Evolutionary conservation across 2,888 invertebrate genomes (phyloP), one percentile per base, ranked within the genome.

Genomic region (Metallyticus violacea): DNA sequence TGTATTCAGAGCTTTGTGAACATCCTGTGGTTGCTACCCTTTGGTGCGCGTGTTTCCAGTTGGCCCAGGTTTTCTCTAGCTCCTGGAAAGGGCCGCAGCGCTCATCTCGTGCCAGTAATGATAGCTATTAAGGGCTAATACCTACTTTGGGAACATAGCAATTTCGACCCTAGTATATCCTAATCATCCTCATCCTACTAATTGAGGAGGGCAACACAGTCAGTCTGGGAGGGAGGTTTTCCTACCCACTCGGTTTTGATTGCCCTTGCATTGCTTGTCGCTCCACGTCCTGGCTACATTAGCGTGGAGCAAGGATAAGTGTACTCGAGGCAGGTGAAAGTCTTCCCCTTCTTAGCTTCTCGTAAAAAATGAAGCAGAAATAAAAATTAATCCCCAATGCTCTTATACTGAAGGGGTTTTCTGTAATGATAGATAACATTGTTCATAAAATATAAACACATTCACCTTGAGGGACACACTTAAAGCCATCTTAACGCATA

Each of bases 121-220:
- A 83, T 83, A 83, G 83, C 83, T 83, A 83, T 83, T 83, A 83
- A 83, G 83, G 83, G 83, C 83, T 83, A 83, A 83, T 83, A 83
- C 83, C 83, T 83, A 83, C 83, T 83, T 77, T 83, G 83, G 83
- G 83, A 83, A 83, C 83, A 83, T 83, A 83, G 83, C 83, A 83
- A 83, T 83, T 83, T 83, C 77, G 83, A 83, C 83, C 83, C 83
- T 83, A 83, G 83, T 83, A 83, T 83, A 83, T 83, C 83, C 83
- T 83, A 83, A 83, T 83, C 83, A 83, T 83, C 77, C 83, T 77
- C 83, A 83, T 76, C 22, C 83, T 83, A 83, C 83, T 83, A 83
- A 83, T 83, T 83, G 83, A 83, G 83, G 83, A 77, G 40, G 40
- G 40, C 40, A 62, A 62, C 40, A 62, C 40, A 62, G 40, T 62